Base-by-base conservation (phyloP, 2,888 invertebrate genomes). In the Odontocerum albicorne region DNA sequence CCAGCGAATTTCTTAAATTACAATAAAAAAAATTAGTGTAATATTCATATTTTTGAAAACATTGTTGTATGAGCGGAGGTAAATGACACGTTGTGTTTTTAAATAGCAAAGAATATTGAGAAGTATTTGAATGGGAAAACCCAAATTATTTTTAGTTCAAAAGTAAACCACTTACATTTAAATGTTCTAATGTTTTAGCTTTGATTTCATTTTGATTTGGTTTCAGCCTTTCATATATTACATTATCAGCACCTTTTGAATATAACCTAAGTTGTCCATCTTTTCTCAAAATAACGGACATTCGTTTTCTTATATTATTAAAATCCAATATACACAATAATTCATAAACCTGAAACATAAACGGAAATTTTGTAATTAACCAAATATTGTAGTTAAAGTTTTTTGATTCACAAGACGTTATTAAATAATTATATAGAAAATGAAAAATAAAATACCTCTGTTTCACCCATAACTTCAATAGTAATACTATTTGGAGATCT, bases 211-310 rank as follows among this genome's bases (percentile, higher is more conserved):
- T 82, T 74, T 87, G 89, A 64, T 84, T 86, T 62, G 78, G 73
- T 74, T 87, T 88, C 70, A 96, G 82, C 70, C 96, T 84, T 75
- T 96, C 96, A 74, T 96, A 96, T 69, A 99, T 92, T 66, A 97
- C 94, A 76, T 93, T 96, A 79, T 99, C 99, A 60, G 98, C 98
- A 64, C 96, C 97, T 81, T 99, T 99, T 74, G 97, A 97, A 74
- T 92, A 96, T 68, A 99, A 83, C 70, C 88, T 84, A 67, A 93
- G 83, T 70, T 86, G 84, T 63, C 90, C 88, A 71, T 90, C 88
- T 71, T 84, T 86, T 68, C 90, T 82, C 67, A 94, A 77, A 70
- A 94, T 91, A 67, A 98, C 98, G 63, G 98, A 98, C 99, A 99
- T 99, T 71, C 99, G 82, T 79, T 99, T 99, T 65, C 99, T 83